Base-by-base conservation (phyloP, 2,113 vertebrate species). In the Panurus biarmicus region DNA sequence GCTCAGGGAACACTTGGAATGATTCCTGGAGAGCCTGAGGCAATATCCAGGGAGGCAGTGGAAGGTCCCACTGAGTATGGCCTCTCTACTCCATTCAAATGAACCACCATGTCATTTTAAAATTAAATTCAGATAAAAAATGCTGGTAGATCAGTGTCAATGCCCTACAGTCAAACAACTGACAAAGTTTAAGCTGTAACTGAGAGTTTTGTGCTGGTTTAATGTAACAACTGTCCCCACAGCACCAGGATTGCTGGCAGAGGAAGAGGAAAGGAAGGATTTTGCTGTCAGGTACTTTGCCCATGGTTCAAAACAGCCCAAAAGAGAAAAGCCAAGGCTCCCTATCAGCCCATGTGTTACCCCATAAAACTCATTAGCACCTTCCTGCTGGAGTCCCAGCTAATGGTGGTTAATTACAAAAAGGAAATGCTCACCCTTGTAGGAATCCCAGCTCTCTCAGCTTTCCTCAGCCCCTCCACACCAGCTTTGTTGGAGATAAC, bases 401-500 rank as follows among this genome's bases (percentile, higher is more conserved):
- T 75, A 29, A 29, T 1, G 35, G 87, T 28, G 66, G 28, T 48
- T 66, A 10, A 48, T 60, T 65, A 51, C 4, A 66, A 67, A 76
- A 47, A 56, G 38, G 47, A 35, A 82, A 78, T 24, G 84, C 98
- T 95, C 89, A 99, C 99, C 97, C 98, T 97, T 25, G 99, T 99
- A 93, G 99, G 98, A 92, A 99, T 99, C 18, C 98, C 98, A 8
- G 99, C 99, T 92, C 96, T 96, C 12, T 98, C 98, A 5, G 99
- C 99, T 84, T 98, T 99, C 94, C 98, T 98, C 92, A 99, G 95
- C 12, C 99, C 99, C 74, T 98, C 98, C 23, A 98, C 99, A 1
- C 97, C 98, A 1, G 98, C 96, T 79, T 98, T 98, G 98, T 99
- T 99, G 96, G 99, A 99, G 96, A 99, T 95, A 12, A 99, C 99